Evolutionary conservation across 1,140 invertebrate species (phyloP).

Genomic region (Achatina immaculata): DNA sequence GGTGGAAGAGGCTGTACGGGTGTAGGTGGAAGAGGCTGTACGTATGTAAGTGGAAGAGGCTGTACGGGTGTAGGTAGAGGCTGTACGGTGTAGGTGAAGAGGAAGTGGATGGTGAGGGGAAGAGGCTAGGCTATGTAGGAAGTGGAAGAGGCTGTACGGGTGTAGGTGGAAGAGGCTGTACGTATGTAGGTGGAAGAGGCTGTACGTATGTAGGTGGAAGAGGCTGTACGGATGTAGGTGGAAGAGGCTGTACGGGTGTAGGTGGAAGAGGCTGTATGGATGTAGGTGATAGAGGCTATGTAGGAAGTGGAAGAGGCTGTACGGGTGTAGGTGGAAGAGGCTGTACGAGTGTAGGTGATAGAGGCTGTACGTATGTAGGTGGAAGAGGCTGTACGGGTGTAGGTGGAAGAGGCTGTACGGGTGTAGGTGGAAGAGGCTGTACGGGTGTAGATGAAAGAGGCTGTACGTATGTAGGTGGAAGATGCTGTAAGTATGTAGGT

Average conservation of each 20-base stretch:
- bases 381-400: slow-evolving; percentile 28
- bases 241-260: too few species aligned
- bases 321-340: slow-evolving; percentile 17
- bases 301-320: slow-evolving; percentile 4
- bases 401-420: slow-evolving; percentile 12
- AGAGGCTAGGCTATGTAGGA: background rate
- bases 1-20: slow-evolving; percentile 7
- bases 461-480: too few species aligned
- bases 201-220: background rate
- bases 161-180: too few species aligned
- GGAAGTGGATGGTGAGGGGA: background rate
- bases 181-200: background rate
- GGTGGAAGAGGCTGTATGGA: background rate
- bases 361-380: slow-evolving; percentile 13
- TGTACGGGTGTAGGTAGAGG: too few species aligned
- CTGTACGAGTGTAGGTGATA: background rate
- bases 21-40: background rate
- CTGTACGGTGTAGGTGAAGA: too few species aligned
- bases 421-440: background rate
- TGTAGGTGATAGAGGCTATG: slow-evolving; percentile 10
- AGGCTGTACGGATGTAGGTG: background rate
- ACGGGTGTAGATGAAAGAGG: background rate
- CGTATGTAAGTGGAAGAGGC: background rate
- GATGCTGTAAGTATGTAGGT: slow-evolving; percentile 20
- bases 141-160: background rate